These are phyloP conservation scores for Hycleus cichorii DNA, from an alignment of 1,140 invertebrate species.

Conservation along the genomic window DNA sequence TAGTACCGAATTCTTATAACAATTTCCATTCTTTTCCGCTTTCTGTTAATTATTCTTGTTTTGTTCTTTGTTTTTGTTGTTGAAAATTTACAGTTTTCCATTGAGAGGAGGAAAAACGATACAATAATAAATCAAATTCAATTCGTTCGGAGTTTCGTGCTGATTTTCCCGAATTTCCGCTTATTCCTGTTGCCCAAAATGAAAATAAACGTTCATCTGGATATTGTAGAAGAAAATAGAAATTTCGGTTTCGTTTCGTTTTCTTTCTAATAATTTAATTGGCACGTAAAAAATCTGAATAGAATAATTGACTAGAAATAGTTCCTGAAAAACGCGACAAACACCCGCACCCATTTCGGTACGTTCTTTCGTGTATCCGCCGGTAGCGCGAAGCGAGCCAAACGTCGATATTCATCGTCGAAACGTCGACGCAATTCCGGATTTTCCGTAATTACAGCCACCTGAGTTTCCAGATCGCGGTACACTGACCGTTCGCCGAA, in stretches of 20 bases:
- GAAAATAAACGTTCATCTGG: too few species aligned
- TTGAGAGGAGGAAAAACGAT: too few species aligned
- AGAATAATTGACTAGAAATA: slow-evolving; percentile 45
- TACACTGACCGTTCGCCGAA: slow-evolving; percentile 87
- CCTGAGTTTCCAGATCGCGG: slow-evolving; percentile 88
- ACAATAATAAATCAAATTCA: too few species aligned
- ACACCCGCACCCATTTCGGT: slow-evolving; percentile 55
- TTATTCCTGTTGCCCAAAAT: too few species aligned
- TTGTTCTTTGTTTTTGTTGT: too few species aligned
- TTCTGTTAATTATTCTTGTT: too few species aligned
- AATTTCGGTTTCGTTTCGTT: background rate
- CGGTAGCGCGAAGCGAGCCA: slow-evolving; percentile 53
- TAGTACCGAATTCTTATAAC: too few species aligned
- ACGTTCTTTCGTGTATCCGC: slow-evolving; percentile 47
- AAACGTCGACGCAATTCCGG: slow-evolving; percentile 60
- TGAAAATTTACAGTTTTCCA: too few species aligned
- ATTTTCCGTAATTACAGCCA: slow-evolving; percentile 80
- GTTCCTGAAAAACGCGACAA: slow-evolving; percentile 53
- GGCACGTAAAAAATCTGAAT: background rate
- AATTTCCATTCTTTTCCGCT: too few species aligned
- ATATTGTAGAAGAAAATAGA: too few species aligned
- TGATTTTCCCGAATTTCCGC: too few species aligned
- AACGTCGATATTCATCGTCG: slow-evolving; percentile 54
- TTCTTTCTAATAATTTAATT: background rate
- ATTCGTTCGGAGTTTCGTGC: too few species aligned